phyloP scores from a whole-genome alignment of 1,140 invertebrate genomes.

The Plectrocnemia conspersa region DNA sequence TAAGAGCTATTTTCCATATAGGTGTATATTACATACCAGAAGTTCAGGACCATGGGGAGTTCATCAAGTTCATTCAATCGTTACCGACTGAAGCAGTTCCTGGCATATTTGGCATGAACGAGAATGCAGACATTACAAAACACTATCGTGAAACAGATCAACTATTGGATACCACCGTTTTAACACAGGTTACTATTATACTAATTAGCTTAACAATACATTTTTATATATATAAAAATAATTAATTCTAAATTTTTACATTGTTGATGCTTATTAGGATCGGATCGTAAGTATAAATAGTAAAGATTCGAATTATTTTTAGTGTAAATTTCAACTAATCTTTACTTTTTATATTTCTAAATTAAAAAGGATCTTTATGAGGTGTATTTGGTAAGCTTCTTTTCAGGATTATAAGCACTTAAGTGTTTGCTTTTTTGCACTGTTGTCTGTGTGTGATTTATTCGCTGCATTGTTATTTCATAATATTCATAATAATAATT shows the following conservation, averaged over 20 bases:
- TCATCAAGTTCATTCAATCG: slow-evolving; percentile 69
- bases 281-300: slow-evolving; percentile 44
- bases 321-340: neutral
- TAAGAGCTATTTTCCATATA: slow-evolving; percentile 37
- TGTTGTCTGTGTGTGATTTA: neutral
- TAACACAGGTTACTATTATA: slow-evolving; percentile 68
- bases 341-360: neutral
- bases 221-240: slow-evolving; percentile 10
- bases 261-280: slow-evolving; percentile 40
- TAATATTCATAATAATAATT: neutral
- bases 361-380: slow-evolving; percentile 42
- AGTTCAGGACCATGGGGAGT: slow-evolving; percentile 70
- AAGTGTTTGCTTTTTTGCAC: neutral
- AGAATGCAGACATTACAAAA: slow-evolving; percentile 92
- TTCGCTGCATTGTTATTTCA: neutral
- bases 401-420: neutral
- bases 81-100: slow-evolving; percentile 78
- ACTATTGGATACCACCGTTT: slow-evolving; percentile 71
- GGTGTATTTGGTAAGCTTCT: slow-evolving; percentile 44
- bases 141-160: slow-evolving; percentile 83
- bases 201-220: slow-evolving; percentile 14
- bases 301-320: neutral
- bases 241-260: slow-evolving; percentile 11
- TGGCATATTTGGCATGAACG: slow-evolving; percentile 87
- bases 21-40: slow-evolving; percentile 72